Conservation (phyloP, 2,888 invertebrate species). For the Mythimna impura region DNA sequence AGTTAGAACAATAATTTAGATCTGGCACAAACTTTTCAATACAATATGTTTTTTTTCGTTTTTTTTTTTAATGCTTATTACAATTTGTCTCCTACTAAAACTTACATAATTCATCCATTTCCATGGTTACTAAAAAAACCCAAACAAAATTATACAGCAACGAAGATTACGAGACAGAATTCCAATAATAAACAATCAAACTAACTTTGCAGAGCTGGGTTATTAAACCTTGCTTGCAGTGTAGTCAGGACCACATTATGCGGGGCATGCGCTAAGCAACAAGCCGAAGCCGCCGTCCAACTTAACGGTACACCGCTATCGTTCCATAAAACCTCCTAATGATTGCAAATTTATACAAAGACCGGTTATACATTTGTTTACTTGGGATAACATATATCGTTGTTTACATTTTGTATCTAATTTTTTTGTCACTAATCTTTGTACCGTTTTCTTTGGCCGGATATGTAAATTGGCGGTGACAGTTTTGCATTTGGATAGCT, state of each 20-base stretch:
- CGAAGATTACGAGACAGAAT: background rate
- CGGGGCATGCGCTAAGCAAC: constrained; percentile 58
- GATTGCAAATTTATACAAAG: constrained; percentile 64
- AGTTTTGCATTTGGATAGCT: constrained; percentile 15
- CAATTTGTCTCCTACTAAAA: background rate
- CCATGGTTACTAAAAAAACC: background rate
- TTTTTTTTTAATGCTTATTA: too few species aligned
- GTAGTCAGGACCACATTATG: constrained; percentile 63
- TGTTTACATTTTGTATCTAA: constrained; percentile 53
- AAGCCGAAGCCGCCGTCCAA: constrained; percentile 35
- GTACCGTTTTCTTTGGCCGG: constrained; percentile 51
- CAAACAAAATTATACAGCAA: background rate
- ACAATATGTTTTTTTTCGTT: background rate
- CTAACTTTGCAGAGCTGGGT: constrained; percentile 24
- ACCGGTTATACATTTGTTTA: constrained; percentile 60
- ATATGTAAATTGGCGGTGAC: constrained; percentile 41
- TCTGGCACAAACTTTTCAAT: background rate
- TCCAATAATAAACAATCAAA: too few species aligned
- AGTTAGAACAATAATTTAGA: background rate
- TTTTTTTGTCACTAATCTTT: constrained; percentile 18
- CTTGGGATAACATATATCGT: constrained; percentile 42
- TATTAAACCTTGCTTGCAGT: constrained; percentile 46
- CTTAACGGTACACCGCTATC: constrained; percentile 59
- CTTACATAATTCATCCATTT: background rate
- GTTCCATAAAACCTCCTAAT: constrained; percentile 51